These are phyloP conservation scores for Cuculus canorus DNA, from an alignment of 2,797 vertebrate species.

Conservation along the genomic window DNA sequence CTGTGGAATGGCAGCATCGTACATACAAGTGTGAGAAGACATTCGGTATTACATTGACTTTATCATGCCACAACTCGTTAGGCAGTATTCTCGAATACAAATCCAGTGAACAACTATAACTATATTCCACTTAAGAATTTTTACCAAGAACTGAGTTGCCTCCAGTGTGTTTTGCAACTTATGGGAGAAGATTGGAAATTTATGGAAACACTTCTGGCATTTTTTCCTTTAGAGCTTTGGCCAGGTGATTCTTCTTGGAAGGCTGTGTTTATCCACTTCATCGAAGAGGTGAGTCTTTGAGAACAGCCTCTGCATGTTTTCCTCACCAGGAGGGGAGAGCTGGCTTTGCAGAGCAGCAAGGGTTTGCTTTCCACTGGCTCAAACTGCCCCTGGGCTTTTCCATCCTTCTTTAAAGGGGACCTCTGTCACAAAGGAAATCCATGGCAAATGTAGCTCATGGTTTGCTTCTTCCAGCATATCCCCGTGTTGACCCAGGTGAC, in stretches of 20 bases:
- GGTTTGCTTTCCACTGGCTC: neutral
- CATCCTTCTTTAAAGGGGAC: neutral
- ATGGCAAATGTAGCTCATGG: neutral
- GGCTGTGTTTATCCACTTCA: neutral
- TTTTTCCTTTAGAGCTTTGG: neutral
- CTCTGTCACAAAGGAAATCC: neutral
- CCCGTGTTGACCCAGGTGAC: neutral
- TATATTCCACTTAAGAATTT: neutral
- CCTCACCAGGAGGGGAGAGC: neutral
- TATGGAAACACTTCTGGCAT: neutral
- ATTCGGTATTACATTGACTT: neutral
- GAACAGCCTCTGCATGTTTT: neutral
- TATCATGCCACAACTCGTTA: rapidly evolving
- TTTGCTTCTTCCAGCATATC: neutral
- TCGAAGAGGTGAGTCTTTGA: neutral
- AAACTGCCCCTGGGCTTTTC: neutral
- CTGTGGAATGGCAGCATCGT: neutral
- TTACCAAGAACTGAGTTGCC: neutral
- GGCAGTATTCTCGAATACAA: neutral
- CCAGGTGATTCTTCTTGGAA: neutral
- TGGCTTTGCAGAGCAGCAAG: rapidly evolving
- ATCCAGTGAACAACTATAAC: neutral
- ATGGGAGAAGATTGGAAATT: neutral
- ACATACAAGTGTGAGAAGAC: neutral
- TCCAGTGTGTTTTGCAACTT: neutral